Base-by-base conservation (phyloP, 2,888 invertebrate genomes). In the Cotesia congregata region DNA sequence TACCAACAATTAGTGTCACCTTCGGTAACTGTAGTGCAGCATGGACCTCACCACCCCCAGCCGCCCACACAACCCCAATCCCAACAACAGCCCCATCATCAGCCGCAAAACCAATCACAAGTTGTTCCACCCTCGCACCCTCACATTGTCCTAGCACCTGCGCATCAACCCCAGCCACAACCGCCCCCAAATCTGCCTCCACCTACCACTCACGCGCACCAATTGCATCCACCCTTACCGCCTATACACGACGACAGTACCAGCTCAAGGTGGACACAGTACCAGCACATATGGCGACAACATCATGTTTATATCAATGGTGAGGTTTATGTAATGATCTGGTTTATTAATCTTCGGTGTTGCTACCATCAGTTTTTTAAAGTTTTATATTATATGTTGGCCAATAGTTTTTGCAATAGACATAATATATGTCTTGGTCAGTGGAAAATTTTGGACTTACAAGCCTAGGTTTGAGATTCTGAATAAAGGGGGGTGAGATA, bases 251-350 rank as follows among this genome's bases (percentile, higher is more conserved):
- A 92, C 85, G 93, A 92, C 88, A 92, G 91, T 89, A 92, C 91
- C 87, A 90, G 85, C 83, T 90, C 90, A 17, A 82, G 92, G 79
- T 94, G 94, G 94, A 92, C 92, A 83, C 94, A 94, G 91, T 94
- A 94, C 89, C 93, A 93, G 84, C 95, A 95, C 90, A 92, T 95
- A 82, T 95, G 94, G 94, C 91, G 94, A 85, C 95, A 95, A 90
- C 94, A 91, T 81, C 90, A 94, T 89, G 94, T 94, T 88, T 94
- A 94, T 89, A 93, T 94, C 90, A 94, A 94, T 90, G 94, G 94
- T 94, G 93, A 91, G 92, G 90, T 17, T 65, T 12, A n/a, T 38
- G 30, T 59, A 70, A n/a, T 59, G 41, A 67, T n/a, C 15, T 40
- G 15, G 50, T 50, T 50, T 50, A 50, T 50, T 30, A 30, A 30